Conservation (phyloP, 1,140 invertebrate species). For the Saxidomus purpurata region DNA sequence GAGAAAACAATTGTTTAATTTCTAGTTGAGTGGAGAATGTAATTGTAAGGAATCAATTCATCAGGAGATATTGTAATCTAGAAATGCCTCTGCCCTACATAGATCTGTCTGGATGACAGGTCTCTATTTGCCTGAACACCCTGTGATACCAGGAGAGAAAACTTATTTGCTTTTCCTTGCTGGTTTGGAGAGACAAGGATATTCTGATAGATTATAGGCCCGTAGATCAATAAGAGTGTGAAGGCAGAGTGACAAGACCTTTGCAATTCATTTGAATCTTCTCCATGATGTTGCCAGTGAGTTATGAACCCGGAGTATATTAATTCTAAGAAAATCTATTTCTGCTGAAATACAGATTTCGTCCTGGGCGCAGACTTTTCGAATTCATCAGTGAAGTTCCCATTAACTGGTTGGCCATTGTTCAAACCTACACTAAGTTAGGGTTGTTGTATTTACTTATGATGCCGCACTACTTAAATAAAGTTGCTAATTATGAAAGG, state of each 20-base stretch:
- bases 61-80: constrained; percentile 17
- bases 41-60: constrained; percentile 37
- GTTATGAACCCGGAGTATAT: constrained; percentile 10
- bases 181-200: not conserved
- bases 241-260: not conserved
- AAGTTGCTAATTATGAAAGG: too few relatives aligned
- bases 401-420: too few relatives aligned
- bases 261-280: constrained; percentile 34
- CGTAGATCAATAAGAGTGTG: constrained; percentile 8
- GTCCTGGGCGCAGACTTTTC: not conserved
- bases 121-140: not conserved
- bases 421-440: too few relatives aligned
- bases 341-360: not conserved
- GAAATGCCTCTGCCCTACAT: not conserved
- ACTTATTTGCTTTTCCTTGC: constrained; percentile 17
- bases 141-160: not conserved
- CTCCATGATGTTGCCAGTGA: not conserved
- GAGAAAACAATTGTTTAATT: constrained; percentile 58
- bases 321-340: constrained; percentile 21
- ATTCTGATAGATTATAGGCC: constrained; percentile 7
- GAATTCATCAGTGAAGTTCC: too few relatives aligned
- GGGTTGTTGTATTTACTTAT: too few relatives aligned
- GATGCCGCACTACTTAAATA: too few relatives aligned
- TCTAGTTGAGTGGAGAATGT: constrained; percentile 21
- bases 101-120: constrained; percentile 22